Conservation (phyloP, 2,113 vertebrate species). For the Dasyurus viverrinus region DNA sequence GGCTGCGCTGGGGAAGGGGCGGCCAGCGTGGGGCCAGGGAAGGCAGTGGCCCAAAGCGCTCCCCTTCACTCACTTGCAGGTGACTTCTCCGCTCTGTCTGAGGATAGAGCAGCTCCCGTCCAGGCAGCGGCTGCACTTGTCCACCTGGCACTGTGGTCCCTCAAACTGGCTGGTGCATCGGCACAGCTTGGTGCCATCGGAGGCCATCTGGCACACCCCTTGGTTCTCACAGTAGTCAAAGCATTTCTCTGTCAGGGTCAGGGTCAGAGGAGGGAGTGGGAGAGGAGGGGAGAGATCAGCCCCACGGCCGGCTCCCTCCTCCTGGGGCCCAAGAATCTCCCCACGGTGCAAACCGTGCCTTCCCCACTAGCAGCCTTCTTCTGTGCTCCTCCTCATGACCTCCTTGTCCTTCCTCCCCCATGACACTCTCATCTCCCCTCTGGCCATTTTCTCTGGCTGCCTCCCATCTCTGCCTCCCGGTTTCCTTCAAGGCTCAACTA, state of each 20-base stretch:
- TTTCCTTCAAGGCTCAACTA: neutral
- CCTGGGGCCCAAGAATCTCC: neutral
- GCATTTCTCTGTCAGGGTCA: slow-evolving; percentile 87
- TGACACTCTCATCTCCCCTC: neutral
- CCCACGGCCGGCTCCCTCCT: neutral
- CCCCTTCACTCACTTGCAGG: slow-evolving; percentile 89
- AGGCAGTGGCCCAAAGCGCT: neutral
- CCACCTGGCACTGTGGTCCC: slow-evolving; percentile 88
- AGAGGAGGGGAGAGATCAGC: neutral
- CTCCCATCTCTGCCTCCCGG: neutral
- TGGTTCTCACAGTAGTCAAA: slow-evolving; percentile 91
- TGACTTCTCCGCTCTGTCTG: slow-evolving; percentile 86
- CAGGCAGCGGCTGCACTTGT: slow-evolving; percentile 94
- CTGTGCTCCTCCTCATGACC: neutral
- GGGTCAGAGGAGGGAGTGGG: neutral
- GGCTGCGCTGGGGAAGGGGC: neutral
- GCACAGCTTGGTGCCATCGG: slow-evolving; percentile 88
- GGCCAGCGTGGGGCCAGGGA: neutral
- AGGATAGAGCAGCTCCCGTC: slow-evolving; percentile 88
- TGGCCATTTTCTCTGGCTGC: neutral
- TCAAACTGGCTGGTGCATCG: slow-evolving; percentile 88
- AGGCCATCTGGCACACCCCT: slow-evolving; percentile 89
- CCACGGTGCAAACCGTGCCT: neutral
- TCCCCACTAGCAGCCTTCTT: neutral
- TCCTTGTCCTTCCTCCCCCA: neutral